Percentiles rank a stretch among this genome's conserved stretches.
These are phyloP conservation scores for Heteromurus nitidus DNA, from an alignment of 2,888 invertebrate species.

Conservation along the genomic window DNA sequence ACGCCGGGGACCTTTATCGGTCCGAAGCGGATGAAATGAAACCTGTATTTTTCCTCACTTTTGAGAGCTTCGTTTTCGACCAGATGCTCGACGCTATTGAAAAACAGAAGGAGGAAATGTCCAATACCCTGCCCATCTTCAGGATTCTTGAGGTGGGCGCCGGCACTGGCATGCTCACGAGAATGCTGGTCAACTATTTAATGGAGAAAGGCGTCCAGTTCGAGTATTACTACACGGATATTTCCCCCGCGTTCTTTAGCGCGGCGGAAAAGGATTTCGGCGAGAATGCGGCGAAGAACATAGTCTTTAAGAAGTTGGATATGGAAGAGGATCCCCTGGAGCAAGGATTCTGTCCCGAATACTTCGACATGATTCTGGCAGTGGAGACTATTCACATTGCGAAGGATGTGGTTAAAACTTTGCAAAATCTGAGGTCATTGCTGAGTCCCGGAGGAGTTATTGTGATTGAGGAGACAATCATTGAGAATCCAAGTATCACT, in stretches of 20 bases:
- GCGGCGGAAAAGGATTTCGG: slow-evolving; percentile 1
- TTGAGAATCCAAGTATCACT: background rate
- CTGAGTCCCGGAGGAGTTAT: slow-evolving; percentile 12
- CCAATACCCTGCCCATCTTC: no score
- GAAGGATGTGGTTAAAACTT: background rate
- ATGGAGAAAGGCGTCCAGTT: background rate
- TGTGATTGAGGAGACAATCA: slow-evolving; percentile 13
- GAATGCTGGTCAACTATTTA: background rate
- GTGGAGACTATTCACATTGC: slow-evolving; percentile 47
- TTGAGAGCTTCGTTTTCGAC: no score
- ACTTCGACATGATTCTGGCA: slow-evolving; percentile 37
- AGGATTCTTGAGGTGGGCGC: slow-evolving; percentile 37
- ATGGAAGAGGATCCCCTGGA: slow-evolving; percentile 43
- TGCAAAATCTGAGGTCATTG: background rate
- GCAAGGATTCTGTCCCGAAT: slow-evolving; percentile 39
- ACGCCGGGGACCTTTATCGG: no score
- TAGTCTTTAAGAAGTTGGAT: slow-evolving; percentile 23
- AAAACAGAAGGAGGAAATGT: no score
- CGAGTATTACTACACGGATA: slow-evolving; percentile 40
- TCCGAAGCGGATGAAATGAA: no score
- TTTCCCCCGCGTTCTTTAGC: slow-evolving; percentile 31
- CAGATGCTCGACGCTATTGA: no score
- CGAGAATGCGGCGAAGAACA: background rate
- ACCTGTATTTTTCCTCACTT: no score
- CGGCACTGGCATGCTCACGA: slow-evolving; percentile 33